Base-by-base conservation (phyloP, 1,140 invertebrate genomes). In the Heliothis subflexa region DNA sequence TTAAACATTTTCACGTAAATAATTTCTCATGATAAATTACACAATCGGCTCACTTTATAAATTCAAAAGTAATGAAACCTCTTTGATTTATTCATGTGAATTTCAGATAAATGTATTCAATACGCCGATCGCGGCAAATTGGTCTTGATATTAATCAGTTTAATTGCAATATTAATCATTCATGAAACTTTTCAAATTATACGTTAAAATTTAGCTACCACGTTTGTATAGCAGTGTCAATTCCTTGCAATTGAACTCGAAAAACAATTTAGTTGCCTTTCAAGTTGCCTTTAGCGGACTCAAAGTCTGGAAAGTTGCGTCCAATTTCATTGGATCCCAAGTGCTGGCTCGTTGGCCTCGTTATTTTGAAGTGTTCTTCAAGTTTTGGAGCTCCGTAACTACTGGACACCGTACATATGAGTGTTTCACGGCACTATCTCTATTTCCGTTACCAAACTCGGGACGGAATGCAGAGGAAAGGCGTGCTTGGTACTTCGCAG, bases 401-500 rank as follows among this genome's bases (percentile, higher is more conserved):
- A 55, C 75, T 59, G 75, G 75, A 78, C 75, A 78, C 50, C 25
- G 55, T 28, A 28, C 73, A 52, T 13, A 75, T 64, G 73, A 62
- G 59, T 75, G 25, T 64, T 49, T 50, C 45, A 49, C 71, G 61
- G 18, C 59, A 62, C 47, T 62, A 47, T 33, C 71, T 52, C 47
- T 75, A 75, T 64, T 64, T 75, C 11, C 57, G 73, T n/a, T 75
- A 75, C 47, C 73, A 75, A 33, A 52, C 21, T 52, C 40, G 13
- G 52, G 59, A 62, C 9, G 11, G 12, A 66, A 87, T 91, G 89
- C 77, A 89, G 76, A 84, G 87, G 75, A 93, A 92, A 81, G 83
- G 85, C 49, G 84, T 82, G 52, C 85, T 94, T 45, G 92, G 92
- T 45, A 94, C 92, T 61, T 89, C 87, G 52, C 91, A 94, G 82